Evolutionary conservation across 2,888 invertebrate genomes (phyloP), one percentile per base, ranked within the genome.

Genomic region (Nesidiocoris tenuis): DNA sequence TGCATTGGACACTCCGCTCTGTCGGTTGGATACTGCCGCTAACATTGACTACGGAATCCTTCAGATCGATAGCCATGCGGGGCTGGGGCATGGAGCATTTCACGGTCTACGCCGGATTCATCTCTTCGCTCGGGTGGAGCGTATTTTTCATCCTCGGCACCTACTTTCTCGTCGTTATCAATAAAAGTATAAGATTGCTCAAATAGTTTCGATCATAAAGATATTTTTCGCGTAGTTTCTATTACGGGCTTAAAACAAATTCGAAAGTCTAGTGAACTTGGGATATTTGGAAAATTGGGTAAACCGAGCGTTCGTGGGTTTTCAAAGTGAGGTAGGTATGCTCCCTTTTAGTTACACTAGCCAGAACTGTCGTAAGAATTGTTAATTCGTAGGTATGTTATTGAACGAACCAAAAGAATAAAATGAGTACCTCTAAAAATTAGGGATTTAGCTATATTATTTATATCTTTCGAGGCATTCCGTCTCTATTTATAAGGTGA

Each of bases 21-120:
- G 75, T 93, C 57, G 90, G 92, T 2, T 84, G 89, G 66, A 82
- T 85, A 0, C 85, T 94, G 2, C 96, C 96, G 0, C 91, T 93
- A 82, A 96, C 95, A 0, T 84, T 93, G 71, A 90, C 94, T 0
- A 89, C 92, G 0, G 88, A 89, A 78, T 90, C 94, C 0, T 86
- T 95, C 71, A 85, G 95, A 77, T 90, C 89, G 80, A 86, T 95
- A 74, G 86, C 93, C 81, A 90, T 90, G 77, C 90, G 91, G 82
- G 95, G 94, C 0, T 90, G 90, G 85, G 83, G 87, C 0, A 84
- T 94, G 55, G 83, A 86, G 0, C 87, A 93, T 76, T 85, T 87
- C 0, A 86, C 89, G 18, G 93, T 95, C 9, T 90, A 90, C 83
- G 86, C 85, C 72, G 95, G 95, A 0, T 90, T 93, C 81, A 82